Conservation (phyloP, 2,888 invertebrate genomes). For the Eupithecia vulgata region DNA sequence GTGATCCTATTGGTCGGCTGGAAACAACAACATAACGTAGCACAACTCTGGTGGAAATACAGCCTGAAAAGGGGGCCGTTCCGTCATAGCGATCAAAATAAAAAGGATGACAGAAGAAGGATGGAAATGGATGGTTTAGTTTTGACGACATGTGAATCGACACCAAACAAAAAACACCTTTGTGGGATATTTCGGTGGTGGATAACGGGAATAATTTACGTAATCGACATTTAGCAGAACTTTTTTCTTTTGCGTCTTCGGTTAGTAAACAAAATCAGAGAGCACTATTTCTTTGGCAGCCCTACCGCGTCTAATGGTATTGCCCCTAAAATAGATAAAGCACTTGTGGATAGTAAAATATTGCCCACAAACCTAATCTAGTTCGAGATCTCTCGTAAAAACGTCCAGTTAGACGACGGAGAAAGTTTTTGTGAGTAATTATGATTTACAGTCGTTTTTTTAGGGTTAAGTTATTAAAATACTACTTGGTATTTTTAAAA, state of each 20-base stretch:
- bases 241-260: not conserved
- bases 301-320: conserved; percentile 35
- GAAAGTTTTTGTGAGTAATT: conserved; percentile 14
- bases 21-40: too few species aligned
- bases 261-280: not conserved
- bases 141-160: too few species aligned
- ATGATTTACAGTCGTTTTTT: not conserved
- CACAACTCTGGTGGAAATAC: too few species aligned
- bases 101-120: too few species aligned
- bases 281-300: conserved; percentile 17
- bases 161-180: too few species aligned
- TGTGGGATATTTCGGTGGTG: too few species aligned
- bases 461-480: too few species aligned
- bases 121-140: too few species aligned
- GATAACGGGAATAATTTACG: not conserved
- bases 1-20: too few species aligned
- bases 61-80: too few species aligned
- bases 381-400: conserved; percentile 29
- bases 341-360: conserved; percentile 39
- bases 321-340: conserved; percentile 38
- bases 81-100: too few species aligned
- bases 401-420: not conserved
- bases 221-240: not conserved
- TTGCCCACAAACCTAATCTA: conserved; percentile 32
- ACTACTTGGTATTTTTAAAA: too few species aligned